Percentiles rank a stretch among this genome's conserved stretches.
These are phyloP conservation scores for Unio delphinus DNA, from an alignment of 2,888 invertebrate species.

Conservation along the genomic window DNA sequence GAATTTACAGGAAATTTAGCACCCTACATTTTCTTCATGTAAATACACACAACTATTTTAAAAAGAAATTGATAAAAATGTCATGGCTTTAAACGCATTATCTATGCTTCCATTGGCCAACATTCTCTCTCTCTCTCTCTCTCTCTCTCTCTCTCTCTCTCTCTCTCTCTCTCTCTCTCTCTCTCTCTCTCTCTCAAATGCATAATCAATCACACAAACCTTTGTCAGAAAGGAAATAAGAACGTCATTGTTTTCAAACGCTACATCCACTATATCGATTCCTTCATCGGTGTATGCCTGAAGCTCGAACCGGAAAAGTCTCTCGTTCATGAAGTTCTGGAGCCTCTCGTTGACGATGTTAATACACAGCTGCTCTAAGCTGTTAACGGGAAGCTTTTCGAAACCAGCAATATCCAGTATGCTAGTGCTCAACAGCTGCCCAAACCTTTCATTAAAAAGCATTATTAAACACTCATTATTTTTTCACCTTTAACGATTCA, in stretches of 20 bases:
- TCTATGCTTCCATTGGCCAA: not conserved
- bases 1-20: no score
- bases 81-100: no score
- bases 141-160: not conserved
- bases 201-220: conserved; percentile 20
- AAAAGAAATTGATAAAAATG: no score
- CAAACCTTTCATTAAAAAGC: no score
- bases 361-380: conserved; percentile 66
- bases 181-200: not conserved
- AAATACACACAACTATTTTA: no score
- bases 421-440: conserved; percentile 33
- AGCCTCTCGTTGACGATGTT: conserved; percentile 64
- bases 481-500: no score
- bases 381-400: conserved; percentile 60
- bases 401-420: conserved; percentile 68
- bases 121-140: not conserved
- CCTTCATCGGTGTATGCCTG: conserved; percentile 44
- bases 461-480: no score
- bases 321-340: conserved; percentile 54
- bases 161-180: not conserved
- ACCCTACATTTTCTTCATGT: no score
- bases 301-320: conserved; percentile 47
- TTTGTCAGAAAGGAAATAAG: conserved; percentile 49
- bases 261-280: conserved; percentile 30
- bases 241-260: conserved; percentile 55